Evolutionary conservation across 2,888 invertebrate genomes (phyloP).

Genomic region (Ditula angustiorana): DNA sequence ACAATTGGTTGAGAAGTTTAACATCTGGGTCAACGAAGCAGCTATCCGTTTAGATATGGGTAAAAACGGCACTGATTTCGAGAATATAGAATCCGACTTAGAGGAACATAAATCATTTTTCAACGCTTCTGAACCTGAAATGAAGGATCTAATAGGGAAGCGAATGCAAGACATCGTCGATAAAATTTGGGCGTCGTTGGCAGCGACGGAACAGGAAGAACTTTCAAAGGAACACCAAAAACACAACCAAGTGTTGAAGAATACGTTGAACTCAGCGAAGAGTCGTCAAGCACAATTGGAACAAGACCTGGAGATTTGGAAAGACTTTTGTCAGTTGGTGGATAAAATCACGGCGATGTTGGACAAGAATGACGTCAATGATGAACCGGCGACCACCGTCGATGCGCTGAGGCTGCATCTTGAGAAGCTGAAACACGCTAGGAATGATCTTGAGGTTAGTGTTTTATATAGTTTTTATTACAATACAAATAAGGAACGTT

Average conservation of each 20-base stretch:
- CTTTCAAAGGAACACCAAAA: slow-evolving; percentile 92
- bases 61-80: slow-evolving; percentile 95
- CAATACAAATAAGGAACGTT: too few relatives aligned
- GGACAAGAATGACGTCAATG: slow-evolving; percentile 90
- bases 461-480: slow-evolving; percentile 1
- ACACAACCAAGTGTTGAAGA: slow-evolving; percentile 92
- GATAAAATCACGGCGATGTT: slow-evolving; percentile 92
- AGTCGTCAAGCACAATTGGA: slow-evolving; percentile 92
- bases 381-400: slow-evolving; percentile 91
- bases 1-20: slow-evolving; percentile 90
- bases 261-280: slow-evolving; percentile 93
- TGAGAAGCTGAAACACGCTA: slow-evolving; percentile 92
- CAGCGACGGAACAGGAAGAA: slow-evolving; percentile 92
- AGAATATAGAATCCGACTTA: slow-evolving; percentile 92
- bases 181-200: slow-evolving; percentile 94
- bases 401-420: slow-evolving; percentile 93
- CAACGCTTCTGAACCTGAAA: slow-evolving; percentile 89
- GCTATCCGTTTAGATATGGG: slow-evolving; percentile 91
- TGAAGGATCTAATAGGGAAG: slow-evolving; percentile 92
- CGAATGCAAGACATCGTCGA: slow-evolving; percentile 94
- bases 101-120: slow-evolving; percentile 96
- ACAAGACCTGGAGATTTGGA: slow-evolving; percentile 93
- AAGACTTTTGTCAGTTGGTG: slow-evolving; percentile 91
- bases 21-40: slow-evolving; percentile 94
- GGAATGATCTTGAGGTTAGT: slow-evolving; percentile 90